Conservation (phyloP, 2,888 invertebrate genomes). For the Dasypolia templi region DNA sequence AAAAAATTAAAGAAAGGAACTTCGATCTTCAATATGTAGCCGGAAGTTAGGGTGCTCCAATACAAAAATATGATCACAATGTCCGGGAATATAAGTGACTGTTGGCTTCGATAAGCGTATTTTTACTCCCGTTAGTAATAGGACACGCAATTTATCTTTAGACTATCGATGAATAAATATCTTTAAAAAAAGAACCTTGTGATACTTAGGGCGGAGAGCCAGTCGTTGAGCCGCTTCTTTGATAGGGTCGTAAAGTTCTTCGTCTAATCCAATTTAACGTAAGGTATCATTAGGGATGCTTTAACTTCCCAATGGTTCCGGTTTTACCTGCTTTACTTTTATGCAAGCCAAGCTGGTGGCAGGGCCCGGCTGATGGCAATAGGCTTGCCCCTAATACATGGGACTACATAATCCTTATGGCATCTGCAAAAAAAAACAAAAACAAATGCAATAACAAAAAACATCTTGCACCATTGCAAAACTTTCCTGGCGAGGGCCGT, state of each 20-base stretch:
- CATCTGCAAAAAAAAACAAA: too few relatives aligned
- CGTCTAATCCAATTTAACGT: slow-evolving; percentile 39
- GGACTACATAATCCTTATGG: too few relatives aligned
- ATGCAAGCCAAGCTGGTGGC: neutral
- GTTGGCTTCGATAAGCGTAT: neutral
- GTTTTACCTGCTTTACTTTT: neutral
- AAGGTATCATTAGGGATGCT: slow-evolving; percentile 28
- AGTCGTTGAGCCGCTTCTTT: slow-evolving; percentile 8
- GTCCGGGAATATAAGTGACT: neutral
- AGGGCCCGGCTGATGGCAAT: neutral
- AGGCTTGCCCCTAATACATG: too few relatives aligned
- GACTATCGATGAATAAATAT: neutral
- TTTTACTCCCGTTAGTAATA: neutral
- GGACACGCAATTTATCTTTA: neutral
- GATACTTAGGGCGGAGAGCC: slow-evolving; percentile 9
- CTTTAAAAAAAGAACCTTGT: slow-evolving; percentile 3
- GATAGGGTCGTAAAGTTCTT: slow-evolving; percentile 44
- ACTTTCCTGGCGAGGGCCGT: neutral
- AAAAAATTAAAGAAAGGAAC: neutral
- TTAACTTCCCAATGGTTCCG: neutral
- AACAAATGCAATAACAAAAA: neutral
- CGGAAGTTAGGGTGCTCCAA: neutral
- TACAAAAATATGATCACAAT: neutral
- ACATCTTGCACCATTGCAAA: neutral
- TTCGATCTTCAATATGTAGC: neutral